Base-by-base conservation (phyloP, 2,888 invertebrate genomes). In the Calephelis perditalis region DNA sequence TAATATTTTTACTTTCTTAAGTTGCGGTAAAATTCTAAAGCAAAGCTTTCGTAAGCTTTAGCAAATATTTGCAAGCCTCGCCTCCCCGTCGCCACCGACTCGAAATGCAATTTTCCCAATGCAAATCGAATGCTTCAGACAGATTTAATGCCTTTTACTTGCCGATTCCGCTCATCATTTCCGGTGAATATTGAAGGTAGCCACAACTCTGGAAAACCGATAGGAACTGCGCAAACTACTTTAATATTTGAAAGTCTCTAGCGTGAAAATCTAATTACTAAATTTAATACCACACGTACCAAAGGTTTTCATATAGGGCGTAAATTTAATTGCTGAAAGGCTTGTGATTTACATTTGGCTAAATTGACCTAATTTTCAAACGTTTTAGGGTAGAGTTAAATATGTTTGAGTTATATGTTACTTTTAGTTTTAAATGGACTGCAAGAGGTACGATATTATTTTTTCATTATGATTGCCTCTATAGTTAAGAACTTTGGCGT, bases 31-130 rank as follows among this genome's bases (percentile, higher is more conserved):
- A 77, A 75, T 75, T 75, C 73, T 71, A 72, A 76, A 76, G 79
- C 70, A 79, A 82, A 82, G 71, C 77, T 76, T 75, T 72, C 67
- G 74, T 74, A 73, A 78, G 77, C 74, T 72, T 81, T 76, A 71
- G 77, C 79, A 84, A 84, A 85, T 78, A 84, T 81, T 80, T 76
- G 72, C 76, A 75, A 74, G 69, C 75, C 74, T 73, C 82, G 71
- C 72, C 73, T 79, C 70, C 78, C 78, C 74, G 82, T 77, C 84
- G 81, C 76, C 79, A 75, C 67, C 77, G 76, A 80, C 77, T 83
- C 70, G 79, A 82, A 86, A 87, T 86, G 86, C 88, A 88, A 86
- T 88, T 87, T 86, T 82, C 81, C 73, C 80, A 84, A 86, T 86
- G 86, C 84, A 86, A 86, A 87, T 86, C 84, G 84, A 86, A 86